A percentile compares a stretch with the other conserved stretches of the same genome.
These are phyloP conservation scores for Xylota segnis DNA, from an alignment of 2,888 invertebrate species.

Conservation along the genomic window DNA sequence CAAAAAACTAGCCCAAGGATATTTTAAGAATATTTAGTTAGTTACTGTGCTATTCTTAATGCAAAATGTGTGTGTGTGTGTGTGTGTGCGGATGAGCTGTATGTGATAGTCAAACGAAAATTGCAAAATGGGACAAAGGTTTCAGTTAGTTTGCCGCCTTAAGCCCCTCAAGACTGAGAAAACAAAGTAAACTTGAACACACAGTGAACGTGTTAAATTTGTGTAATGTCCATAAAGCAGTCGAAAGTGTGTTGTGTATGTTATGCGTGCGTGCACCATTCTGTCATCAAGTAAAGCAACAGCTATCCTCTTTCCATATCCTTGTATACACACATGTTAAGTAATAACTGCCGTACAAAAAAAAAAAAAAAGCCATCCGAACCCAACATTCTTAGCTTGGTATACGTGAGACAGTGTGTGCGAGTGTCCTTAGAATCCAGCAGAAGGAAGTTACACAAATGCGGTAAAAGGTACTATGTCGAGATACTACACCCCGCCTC, in stretches of 20 bases:
- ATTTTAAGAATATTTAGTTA: slow-evolving; percentile 21
- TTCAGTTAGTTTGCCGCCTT: background rate
- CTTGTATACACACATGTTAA: slow-evolving; percentile 41
- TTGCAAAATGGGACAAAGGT: background rate
- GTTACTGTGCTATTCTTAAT: slow-evolving; percentile 32
- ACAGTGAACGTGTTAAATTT: slow-evolving; percentile 30
- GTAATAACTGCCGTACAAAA: slow-evolving; percentile 44
- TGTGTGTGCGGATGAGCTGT: background rate
- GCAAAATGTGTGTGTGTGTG: slow-evolving; percentile 10
- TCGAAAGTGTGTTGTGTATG: background rate
- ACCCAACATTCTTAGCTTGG: slow-evolving; percentile 6
- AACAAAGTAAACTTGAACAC: slow-evolving; percentile 22
- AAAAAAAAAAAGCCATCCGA: slow-evolving; percentile 1
- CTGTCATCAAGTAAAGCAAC: slow-evolving; percentile 50
- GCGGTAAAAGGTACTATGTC: slow-evolving; percentile 13
- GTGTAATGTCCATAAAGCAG: slow-evolving; percentile 36
- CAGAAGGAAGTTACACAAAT: slow-evolving; percentile 1
- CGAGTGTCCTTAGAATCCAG: slow-evolving; percentile 25
- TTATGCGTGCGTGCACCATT: slow-evolving; percentile 43
- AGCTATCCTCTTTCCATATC: slow-evolving; percentile 22
- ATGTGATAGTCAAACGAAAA: background rate
- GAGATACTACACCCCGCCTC: background rate
- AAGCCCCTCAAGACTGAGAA: slow-evolving; percentile 2
- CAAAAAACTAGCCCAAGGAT: slow-evolving; percentile 47
- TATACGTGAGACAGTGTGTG: slow-evolving; percentile 16